phyloP scores from a whole-genome alignment of 2,113 vertebrate genomes.

The Ictidomys tridecemlineatus region DNA sequence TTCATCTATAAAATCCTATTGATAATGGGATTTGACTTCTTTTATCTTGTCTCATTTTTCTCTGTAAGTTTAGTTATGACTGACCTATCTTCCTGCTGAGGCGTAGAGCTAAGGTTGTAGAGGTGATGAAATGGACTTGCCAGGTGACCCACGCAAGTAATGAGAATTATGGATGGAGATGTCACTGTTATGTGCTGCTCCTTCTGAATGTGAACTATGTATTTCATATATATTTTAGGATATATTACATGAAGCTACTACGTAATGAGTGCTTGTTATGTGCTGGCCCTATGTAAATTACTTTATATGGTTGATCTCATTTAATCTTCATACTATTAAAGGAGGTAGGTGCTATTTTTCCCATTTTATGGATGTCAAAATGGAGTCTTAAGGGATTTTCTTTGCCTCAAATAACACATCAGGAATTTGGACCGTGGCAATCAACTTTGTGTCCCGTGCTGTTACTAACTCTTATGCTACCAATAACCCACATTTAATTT shows the following conservation, averaged over 20 bases:
- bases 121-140: neutral
- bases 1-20: neutral
- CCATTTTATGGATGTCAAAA: slow-evolving; percentile 42
- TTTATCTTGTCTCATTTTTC: slow-evolving; percentile 5
- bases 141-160: neutral
- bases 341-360: neutral
- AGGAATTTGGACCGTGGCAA: neutral
- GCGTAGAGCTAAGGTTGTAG: neutral
- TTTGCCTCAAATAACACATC: neutral
- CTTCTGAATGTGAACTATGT: neutral
- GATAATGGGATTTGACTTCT: neutral
- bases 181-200: neutral
- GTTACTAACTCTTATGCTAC: neutral
- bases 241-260: neutral
- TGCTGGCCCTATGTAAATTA: neutral
- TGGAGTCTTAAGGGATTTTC: neutral
- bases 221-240: neutral
- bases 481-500: slow-evolving; percentile 42
- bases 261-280: neutral
- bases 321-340: slow-evolving; percentile 18
- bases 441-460: neutral
- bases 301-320: neutral
- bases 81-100: neutral
- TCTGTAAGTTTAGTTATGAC: neutral
- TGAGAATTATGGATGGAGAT: neutral